Conservation (phyloP, 2,888 invertebrate genomes). For the Ellobium chinense region DNA sequence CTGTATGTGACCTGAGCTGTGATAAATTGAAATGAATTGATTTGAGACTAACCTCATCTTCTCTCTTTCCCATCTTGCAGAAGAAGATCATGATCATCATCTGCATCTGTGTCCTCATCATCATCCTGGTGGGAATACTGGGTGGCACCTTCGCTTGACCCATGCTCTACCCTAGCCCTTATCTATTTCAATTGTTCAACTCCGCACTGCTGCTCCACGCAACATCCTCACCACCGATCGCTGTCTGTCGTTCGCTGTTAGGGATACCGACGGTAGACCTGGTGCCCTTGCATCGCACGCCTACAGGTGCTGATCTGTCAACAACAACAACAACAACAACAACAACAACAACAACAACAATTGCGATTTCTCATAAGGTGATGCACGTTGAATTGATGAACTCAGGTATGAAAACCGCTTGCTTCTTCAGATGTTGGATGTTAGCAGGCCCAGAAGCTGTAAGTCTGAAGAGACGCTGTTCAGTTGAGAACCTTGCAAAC, state of each 20-base stretch:
- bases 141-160: constrained; percentile 41
- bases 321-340: background rate
- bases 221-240: background rate
- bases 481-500: no score
- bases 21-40: no score
- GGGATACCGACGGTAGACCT: background rate
- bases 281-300: background rate
- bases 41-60: background rate
- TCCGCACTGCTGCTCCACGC: constrained; percentile 15
- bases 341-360: background rate
- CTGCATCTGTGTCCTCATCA: constrained; percentile 46
- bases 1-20: no score
- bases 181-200: constrained; percentile 2
- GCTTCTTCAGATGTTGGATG: no score
- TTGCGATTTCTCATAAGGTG: no score
- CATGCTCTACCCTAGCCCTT: constrained; percentile 3
- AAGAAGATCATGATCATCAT: constrained; percentile 54
- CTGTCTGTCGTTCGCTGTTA: no score
- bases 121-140: constrained; percentile 46
- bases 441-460: no score
- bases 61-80: constrained; percentile 42
- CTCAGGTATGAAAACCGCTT: no score
- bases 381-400: no score
- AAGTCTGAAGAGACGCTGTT: no score
- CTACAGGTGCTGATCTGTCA: background rate